Conservation (phyloP, 2,797 vertebrate species). For the Typhlichthys subterraneus region DNA sequence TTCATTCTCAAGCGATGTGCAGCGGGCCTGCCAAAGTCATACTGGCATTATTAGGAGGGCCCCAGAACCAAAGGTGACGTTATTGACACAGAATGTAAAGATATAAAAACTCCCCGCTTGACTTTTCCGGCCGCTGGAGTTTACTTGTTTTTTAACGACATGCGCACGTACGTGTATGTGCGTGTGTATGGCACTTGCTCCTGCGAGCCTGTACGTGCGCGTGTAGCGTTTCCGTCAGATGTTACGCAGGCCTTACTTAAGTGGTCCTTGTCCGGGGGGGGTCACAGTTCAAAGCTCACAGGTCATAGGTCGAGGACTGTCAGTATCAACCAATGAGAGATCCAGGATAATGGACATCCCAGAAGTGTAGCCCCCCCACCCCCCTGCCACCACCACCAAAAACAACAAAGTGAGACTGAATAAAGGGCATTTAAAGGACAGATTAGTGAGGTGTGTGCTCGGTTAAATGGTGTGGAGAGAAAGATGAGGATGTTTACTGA, state of each 20-base stretch:
- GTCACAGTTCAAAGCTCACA: conserved; percentile 51
- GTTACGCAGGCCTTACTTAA: neutral
- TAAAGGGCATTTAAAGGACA: conserved; percentile 18
- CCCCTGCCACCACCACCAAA: conserved; percentile 23
- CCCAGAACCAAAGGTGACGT: conserved; percentile 55
- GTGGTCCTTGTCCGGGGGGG: conserved; percentile 31
- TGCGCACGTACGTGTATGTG: conserved; percentile 10
- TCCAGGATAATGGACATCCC: conserved; percentile 68
- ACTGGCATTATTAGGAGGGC: conserved; percentile 52
- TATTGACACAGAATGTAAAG: conserved; percentile 55
- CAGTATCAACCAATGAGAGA: conserved; percentile 54
- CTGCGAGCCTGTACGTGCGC: neutral
- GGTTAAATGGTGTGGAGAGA: conserved; percentile 62
- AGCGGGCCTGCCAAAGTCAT: conserved; percentile 41
- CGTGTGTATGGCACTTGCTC: conserved; percentile 1
- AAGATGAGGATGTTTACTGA: conserved; percentile 38
- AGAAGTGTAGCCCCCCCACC: conserved; percentile 35
- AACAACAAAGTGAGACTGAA: conserved; percentile 37
- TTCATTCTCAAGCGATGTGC: conserved; percentile 53
- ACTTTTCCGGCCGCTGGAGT: conserved; percentile 32
- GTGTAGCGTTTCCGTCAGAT: neutral
- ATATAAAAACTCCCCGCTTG: conserved; percentile 34
- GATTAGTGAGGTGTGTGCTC: conserved; percentile 2
- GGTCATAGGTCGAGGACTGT: conserved; percentile 54
- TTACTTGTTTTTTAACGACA: conserved; percentile 30